A percentile compares a stretch with the other conserved stretches of the same genome.
Conservation (phyloP, 1,140 invertebrate genomes). For the Drosophila nigromelanica region DNA sequence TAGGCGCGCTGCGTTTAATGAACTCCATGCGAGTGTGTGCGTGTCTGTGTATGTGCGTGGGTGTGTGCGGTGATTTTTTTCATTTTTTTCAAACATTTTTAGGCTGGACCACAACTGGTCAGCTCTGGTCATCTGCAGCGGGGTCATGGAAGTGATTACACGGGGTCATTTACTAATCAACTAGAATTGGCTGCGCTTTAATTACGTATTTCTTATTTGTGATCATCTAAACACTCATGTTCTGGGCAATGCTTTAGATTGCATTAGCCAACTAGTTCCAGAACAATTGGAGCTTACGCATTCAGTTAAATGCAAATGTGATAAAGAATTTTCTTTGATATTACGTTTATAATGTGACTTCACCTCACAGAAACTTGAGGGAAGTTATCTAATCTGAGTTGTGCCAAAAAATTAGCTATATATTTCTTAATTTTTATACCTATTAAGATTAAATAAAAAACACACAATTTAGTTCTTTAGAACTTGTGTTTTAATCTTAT, state of each 20-base stretch:
- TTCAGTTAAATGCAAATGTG: no score
- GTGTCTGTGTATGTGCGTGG: not conserved
- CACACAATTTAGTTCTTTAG: no score
- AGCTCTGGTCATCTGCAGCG: slow-evolving; percentile 1
- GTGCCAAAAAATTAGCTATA: no score
- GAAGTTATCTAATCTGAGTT: no score
- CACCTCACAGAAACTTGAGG: no score
- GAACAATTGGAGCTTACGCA: no score
- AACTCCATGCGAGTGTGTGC: slow-evolving; percentile 44
- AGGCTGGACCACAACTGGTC: slow-evolving; percentile 24
- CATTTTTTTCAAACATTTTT: slow-evolving; percentile 10
- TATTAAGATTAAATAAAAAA: no score
- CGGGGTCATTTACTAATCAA: slow-evolving; percentile 5
- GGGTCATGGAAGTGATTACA: slow-evolving; percentile 24
- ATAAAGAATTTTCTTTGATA: no score
- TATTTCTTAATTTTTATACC: no score
- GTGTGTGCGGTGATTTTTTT: slow-evolving; percentile 37
- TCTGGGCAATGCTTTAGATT: not conserved
- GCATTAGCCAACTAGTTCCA: not conserved
- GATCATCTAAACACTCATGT: no score
- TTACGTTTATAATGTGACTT: no score
- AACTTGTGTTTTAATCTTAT: no score
- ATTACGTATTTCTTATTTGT: not conserved
- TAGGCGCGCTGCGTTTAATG: slow-evolving; percentile 73
- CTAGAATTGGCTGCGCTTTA: slow-evolving; percentile 8